Percentiles rank a stretch among this genome's conserved stretches.
Evolutionary conservation across 1,140 invertebrate genomes (phyloP).

Genomic region (Rhagoletis pomonella): DNA sequence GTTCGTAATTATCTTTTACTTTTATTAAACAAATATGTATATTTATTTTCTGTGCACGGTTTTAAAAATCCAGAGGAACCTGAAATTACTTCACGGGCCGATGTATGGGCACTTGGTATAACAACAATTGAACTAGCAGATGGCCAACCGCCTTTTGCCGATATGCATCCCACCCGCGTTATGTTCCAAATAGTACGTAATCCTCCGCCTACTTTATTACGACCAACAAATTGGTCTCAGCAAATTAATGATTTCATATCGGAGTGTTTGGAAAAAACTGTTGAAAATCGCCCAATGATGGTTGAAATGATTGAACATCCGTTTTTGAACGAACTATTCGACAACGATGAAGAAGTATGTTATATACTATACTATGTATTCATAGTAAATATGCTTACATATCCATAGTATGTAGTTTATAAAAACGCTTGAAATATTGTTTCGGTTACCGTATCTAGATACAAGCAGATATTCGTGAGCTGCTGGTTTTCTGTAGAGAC

Average conservation of each 20-base stretch:
- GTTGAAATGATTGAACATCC: slow-evolving; percentile 91
- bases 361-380: too few relatives aligned
- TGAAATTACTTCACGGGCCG: slow-evolving; percentile 84
- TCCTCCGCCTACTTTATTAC: slow-evolving; percentile 86
- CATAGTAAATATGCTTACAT: too few relatives aligned
- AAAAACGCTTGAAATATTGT: not conserved
- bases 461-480: slow-evolving; percentile 65
- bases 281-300: slow-evolving; percentile 90
- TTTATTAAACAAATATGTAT: too few relatives aligned
- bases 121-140: slow-evolving; percentile 94
- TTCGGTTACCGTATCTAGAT: slow-evolving; percentile 57
- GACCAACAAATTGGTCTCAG: slow-evolving; percentile 86
- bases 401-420: not conserved
- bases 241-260: slow-evolving; percentile 88
- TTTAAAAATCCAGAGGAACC: slow-evolving; percentile 62
- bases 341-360: slow-evolving; percentile 81
- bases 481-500: slow-evolving; percentile 67
- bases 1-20: too few relatives aligned
- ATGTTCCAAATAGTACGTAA: slow-evolving; percentile 91
- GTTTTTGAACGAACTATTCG: slow-evolving; percentile 81
- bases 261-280: slow-evolving; percentile 93
- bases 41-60: slow-evolving; percentile 39
- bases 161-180: slow-evolving; percentile 90
- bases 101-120: slow-evolving; percentile 95
- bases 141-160: slow-evolving; percentile 87